Evolutionary conservation across 2,113 vertebrate genomes (phyloP).

Genomic region (Anser brachyrhynchus): DNA sequence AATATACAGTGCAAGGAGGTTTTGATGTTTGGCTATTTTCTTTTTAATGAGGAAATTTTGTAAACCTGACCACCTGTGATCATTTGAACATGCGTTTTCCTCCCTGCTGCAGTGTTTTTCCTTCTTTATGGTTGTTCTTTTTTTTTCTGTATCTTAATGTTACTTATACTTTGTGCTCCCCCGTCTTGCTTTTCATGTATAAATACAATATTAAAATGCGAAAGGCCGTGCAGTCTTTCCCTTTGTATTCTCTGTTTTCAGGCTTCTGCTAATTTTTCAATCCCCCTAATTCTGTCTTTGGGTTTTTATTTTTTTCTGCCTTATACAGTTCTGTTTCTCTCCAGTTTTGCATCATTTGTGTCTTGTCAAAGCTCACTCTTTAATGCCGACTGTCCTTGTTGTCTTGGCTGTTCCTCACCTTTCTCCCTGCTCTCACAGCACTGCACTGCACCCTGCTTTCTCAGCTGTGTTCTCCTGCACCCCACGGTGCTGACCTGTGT

Average conservation of each 20-base stretch:
- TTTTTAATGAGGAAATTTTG: background rate
- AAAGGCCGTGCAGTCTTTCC: background rate
- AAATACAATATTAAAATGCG: background rate
- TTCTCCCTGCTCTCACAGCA: background rate
- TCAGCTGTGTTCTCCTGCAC: rapidly evolving
- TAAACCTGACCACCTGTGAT: background rate
- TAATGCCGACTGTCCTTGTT: background rate
- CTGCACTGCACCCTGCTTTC: background rate
- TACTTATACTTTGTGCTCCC: background rate
- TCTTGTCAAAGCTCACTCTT: background rate
- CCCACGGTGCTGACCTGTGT: background rate
- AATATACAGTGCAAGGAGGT: background rate
- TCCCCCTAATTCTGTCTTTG: background rate
- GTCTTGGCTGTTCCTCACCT: background rate
- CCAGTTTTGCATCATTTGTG: background rate
- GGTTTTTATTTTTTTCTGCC: background rate
- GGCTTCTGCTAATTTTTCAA: background rate
- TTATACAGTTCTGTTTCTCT: background rate
- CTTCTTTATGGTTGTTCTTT: background rate
- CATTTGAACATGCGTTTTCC: background rate
- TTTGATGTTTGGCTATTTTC: background rate
- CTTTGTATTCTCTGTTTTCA: background rate
- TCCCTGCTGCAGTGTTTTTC: background rate
- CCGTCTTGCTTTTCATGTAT: background rate
- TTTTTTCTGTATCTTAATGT: background rate